phyloP scores from a whole-genome alignment of 1,140 invertebrate species.

The Capitella teleta region DNA sequence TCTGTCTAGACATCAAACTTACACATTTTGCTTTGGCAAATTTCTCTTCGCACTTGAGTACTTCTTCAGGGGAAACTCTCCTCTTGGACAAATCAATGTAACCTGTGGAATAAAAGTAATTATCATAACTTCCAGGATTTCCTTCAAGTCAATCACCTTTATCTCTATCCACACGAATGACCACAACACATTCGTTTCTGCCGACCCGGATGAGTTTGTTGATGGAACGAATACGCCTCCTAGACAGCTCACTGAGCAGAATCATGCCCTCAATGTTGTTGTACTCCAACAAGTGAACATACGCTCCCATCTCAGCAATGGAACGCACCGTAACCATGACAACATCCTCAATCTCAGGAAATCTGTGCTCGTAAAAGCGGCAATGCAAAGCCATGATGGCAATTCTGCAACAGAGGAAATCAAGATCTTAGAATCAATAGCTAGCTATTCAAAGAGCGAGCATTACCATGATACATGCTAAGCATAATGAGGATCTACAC shows the following conservation, averaged over 20 bases:
- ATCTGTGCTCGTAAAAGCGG: conserved; percentile 95
- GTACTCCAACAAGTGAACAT: conserved; percentile 94
- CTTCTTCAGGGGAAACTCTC: conserved; percentile 93
- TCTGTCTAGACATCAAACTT: conserved; percentile 17
- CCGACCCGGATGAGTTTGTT: conserved; percentile 98
- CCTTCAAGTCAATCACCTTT: conserved; percentile 59
- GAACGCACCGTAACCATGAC: conserved; percentile 98
- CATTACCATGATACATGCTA: no score
- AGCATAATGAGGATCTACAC: no score
- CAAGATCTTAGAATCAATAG: no score
- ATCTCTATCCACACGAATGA: conserved; percentile 98
- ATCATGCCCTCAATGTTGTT: conserved; percentile 93
- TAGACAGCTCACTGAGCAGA: conserved; percentile 78
- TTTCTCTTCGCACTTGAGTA: conserved; percentile 94
- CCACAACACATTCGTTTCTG: conserved; percentile 96
- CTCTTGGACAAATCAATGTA: conserved; percentile 99
- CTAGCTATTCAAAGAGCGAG: no score
- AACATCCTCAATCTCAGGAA: conserved; percentile 97
- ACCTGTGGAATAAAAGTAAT: no score
- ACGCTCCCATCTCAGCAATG: conserved; percentile 99
- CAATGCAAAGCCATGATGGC: conserved; percentile 92
- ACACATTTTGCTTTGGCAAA: conserved; percentile 98
- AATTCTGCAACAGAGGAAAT: no score
- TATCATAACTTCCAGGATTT: no score
- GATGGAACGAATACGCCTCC: conserved; percentile 95